Percentiles rank a stretch among this genome's conserved stretches.
Evolutionary conservation across 2,888 invertebrate genomes (phyloP).

Genomic region (Embidobia sp.): DNA sequence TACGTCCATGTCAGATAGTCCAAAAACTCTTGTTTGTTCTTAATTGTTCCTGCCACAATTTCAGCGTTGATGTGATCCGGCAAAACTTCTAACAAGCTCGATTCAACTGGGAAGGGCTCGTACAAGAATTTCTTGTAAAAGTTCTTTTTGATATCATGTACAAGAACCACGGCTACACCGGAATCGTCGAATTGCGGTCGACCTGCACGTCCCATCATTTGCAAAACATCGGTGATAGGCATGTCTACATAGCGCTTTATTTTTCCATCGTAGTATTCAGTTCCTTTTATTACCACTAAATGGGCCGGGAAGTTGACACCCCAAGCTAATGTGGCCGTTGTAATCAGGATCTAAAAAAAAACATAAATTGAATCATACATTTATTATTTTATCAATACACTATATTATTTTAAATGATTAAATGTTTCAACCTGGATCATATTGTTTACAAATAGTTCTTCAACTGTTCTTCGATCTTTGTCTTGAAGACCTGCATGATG

Average conservation of each 20-base stretch:
- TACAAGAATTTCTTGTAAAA: slow-evolving; percentile 99
- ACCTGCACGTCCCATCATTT: slow-evolving; percentile 99
- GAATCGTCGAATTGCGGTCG: slow-evolving; percentile 98
- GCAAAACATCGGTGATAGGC: slow-evolving; percentile 99
- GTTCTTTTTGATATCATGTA: slow-evolving; percentile 98
- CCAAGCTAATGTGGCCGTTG: slow-evolving; percentile 99
- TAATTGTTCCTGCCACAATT: slow-evolving; percentile 97
- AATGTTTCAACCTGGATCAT: slow-evolving; percentile 98
- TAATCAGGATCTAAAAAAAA: slow-evolving; percentile 89
- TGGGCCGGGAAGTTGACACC: slow-evolving; percentile 99
- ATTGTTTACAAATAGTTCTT: slow-evolving; percentile 96
- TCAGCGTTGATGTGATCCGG: slow-evolving; percentile 99
- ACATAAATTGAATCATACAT: background rate
- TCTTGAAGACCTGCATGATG: slow-evolving; percentile 99
- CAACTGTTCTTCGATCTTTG: slow-evolving; percentile 93
- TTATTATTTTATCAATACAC: too few relatives aligned
- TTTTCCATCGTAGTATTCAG: slow-evolving; percentile 99
- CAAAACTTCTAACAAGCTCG: slow-evolving; percentile 93
- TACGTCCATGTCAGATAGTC: slow-evolving; percentile 99
- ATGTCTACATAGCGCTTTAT: slow-evolving; percentile 98
- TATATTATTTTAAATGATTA: too few relatives aligned
- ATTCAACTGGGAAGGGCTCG: slow-evolving; percentile 99
- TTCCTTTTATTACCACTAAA: slow-evolving; percentile 98
- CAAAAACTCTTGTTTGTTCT: slow-evolving; percentile 93
- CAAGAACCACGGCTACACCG: slow-evolving; percentile 92